These are phyloP conservation scores for Mandrillus leucophaeus DNA, from an alignment of 2,113 vertebrate genomes.

Conservation along the genomic window DNA sequence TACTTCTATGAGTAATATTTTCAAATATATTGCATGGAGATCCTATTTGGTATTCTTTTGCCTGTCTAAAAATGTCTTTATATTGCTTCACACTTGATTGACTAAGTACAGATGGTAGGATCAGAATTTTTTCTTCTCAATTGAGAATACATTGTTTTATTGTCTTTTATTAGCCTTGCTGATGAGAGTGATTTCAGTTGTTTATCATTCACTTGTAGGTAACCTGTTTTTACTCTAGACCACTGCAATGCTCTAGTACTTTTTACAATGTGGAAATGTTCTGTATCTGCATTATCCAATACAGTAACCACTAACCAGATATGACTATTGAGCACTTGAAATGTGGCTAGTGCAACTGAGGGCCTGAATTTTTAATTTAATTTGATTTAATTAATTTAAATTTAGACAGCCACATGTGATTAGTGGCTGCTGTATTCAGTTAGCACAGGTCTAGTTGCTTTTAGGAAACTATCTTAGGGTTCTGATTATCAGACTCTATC, in stretches of 20 bases:
- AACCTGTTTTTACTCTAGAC: background rate
- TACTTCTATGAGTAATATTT: conserved; percentile 33
- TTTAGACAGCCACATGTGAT: background rate
- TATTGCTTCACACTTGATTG: conserved; percentile 16
- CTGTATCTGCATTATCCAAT: background rate
- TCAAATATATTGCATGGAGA: background rate
- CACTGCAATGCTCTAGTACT: background rate
- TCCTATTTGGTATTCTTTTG: background rate
- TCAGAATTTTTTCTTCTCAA: background rate
- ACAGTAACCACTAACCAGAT: background rate
- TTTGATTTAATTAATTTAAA: background rate
- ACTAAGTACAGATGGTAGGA: background rate
- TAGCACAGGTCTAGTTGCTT: background rate
- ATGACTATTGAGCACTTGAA: background rate
- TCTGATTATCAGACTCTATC: background rate
- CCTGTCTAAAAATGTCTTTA: conserved; percentile 10
- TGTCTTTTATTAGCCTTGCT: background rate
- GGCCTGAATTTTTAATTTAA: background rate
- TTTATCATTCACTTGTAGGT: background rate
- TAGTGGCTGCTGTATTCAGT: background rate
- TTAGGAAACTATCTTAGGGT: background rate
- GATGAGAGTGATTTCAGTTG: background rate
- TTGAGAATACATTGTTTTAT: background rate
- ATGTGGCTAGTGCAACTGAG: background rate
- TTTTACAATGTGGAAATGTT: background rate